phyloP scores from a whole-genome alignment of 1,140 invertebrate species.

The Drosophila rufa region DNA sequence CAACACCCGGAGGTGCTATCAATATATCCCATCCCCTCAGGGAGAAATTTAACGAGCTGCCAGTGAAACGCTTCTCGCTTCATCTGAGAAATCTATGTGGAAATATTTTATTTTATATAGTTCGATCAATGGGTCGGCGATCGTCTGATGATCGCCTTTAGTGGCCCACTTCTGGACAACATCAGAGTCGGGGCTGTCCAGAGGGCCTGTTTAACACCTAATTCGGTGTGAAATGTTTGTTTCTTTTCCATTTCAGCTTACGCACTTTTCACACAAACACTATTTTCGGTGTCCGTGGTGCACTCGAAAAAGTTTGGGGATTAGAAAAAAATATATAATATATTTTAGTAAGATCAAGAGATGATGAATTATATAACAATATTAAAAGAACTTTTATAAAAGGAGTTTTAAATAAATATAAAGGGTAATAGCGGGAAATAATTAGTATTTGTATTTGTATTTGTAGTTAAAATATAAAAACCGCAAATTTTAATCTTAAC shows the following conservation, averaged over 20 bases:
- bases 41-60: constrained; percentile 63
- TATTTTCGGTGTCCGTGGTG: neutral
- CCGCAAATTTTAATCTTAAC: too few relatives aligned
- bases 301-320: neutral
- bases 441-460: too few relatives aligned
- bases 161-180: constrained; percentile 59
- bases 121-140: constrained; percentile 55
- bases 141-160: constrained; percentile 12
- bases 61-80: constrained; percentile 44
- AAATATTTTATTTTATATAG: constrained; percentile 82
- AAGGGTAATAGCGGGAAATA: too few relatives aligned
- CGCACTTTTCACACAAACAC: constrained; percentile 74
- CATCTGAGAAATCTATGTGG: constrained; percentile 71
- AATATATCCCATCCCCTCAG: neutral
- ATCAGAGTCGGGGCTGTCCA: constrained; percentile 56
- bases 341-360: too few relatives aligned
- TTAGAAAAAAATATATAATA: neutral
- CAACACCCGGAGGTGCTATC: constrained; percentile 19
- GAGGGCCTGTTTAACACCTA: constrained; percentile 64
- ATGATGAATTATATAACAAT: too few relatives aligned
- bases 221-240: constrained; percentile 74
- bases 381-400: too few relatives aligned
- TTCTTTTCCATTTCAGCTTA: constrained; percentile 59
- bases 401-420: too few relatives aligned
- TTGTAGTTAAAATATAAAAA: too few relatives aligned